phyloP scores from a whole-genome alignment of 2,888 invertebrate species.

The Platycheirus rosarum region DNA sequence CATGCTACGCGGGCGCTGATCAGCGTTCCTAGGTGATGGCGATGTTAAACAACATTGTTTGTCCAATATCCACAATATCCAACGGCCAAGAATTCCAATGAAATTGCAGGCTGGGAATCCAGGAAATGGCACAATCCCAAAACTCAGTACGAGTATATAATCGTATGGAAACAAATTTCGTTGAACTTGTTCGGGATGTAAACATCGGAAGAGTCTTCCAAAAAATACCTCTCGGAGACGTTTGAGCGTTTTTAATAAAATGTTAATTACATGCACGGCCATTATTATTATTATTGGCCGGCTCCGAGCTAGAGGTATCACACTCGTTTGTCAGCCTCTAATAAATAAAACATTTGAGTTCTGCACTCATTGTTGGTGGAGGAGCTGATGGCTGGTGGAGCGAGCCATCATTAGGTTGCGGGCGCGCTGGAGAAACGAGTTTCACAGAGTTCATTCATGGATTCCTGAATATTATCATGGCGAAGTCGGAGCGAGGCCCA shows the following conservation, averaged over 20 bases:
- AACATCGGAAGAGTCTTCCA: conserved; percentile 24
- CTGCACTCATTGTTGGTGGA: conserved; percentile 65
- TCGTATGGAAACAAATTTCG: conserved; percentile 1
- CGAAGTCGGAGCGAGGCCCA: conserved; percentile 45
- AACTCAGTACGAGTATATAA: conserved; percentile 49
- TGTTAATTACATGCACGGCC: conserved; percentile 81
- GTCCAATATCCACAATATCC: conserved; percentile 39
- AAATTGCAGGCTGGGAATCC: conserved; percentile 34
- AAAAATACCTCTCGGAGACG: conserved; percentile 43
- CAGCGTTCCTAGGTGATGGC: conserved; percentile 46
- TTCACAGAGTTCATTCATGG: conserved; percentile 75
- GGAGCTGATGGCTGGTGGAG: conserved; percentile 7
- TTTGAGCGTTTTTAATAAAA: conserved; percentile 60
- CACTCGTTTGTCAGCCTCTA: conserved; percentile 70
- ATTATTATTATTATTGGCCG: conserved; percentile 75
- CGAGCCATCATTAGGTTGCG: conserved; percentile 23
- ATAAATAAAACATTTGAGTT: conserved; percentile 75
- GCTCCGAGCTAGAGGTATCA: conserved; percentile 71
- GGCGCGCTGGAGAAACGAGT: conserved; percentile 55
- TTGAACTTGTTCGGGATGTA: conserved; percentile 37
- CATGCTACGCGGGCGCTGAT: conserved; percentile 66
- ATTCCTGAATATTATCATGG: conserved; percentile 43
- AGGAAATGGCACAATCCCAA: conserved; percentile 54
- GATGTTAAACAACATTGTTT: conserved; percentile 68
- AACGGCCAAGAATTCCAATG: conserved; percentile 54